Evolutionary conservation across 2,113 vertebrate species (phyloP).

Genomic region (Oncorhynchus kisutch): DNA sequence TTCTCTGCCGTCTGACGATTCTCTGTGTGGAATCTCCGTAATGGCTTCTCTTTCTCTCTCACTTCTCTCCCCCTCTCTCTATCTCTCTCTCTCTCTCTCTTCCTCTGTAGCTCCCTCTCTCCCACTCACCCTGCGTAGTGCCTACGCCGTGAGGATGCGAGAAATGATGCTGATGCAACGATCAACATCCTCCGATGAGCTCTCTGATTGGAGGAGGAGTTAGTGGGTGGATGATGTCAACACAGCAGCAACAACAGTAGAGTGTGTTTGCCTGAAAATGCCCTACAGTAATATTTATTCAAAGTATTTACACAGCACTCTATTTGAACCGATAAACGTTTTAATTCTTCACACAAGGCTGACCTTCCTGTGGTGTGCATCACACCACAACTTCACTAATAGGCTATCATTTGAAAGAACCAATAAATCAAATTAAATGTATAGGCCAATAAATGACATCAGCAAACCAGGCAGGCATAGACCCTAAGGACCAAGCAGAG

Average conservation of each 20-base stretch:
- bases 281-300: too few relatives aligned
- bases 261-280: too few relatives aligned
- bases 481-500: too few relatives aligned
- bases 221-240: conserved; percentile 62
- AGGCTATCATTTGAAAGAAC: too few relatives aligned
- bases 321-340: too few relatives aligned
- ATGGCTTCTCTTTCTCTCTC: conserved; percentile 24
- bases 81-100: conserved; percentile 8
- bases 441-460: too few relatives aligned
- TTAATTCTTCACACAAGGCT: too few relatives aligned
- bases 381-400: too few relatives aligned
- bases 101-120: conserved; percentile 8
- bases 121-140: not conserved
- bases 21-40: conserved; percentile 26
- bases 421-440: too few relatives aligned
- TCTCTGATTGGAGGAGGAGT: conserved; percentile 52
- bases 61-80: not conserved
- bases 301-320: too few relatives aligned
- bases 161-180: conserved; percentile 70
- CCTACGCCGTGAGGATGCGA: conserved; percentile 33
- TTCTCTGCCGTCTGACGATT: conserved; percentile 49
- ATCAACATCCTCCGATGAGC: conserved; percentile 32
- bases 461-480: too few relatives aligned
- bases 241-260: conserved; percentile 18
- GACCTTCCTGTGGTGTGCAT: too few relatives aligned